These are phyloP conservation scores for Phenacoccus solenopsis DNA, from an alignment of 1,140 invertebrate species.

Conservation along the genomic window DNA sequence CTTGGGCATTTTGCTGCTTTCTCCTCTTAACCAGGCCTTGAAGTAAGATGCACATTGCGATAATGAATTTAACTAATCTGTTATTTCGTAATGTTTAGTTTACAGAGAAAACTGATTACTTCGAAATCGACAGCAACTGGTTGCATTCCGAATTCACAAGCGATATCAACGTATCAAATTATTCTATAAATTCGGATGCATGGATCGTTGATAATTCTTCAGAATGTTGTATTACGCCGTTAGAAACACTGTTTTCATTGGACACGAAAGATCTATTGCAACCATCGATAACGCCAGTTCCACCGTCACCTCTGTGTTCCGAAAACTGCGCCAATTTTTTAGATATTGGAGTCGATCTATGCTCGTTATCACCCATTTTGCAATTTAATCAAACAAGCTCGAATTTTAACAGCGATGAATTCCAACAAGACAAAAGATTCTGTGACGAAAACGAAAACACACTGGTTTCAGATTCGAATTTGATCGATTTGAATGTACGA, in stretches of 20 bases:
- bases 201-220: not conserved
- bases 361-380: not conserved
- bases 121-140: not conserved
- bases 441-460: too few relatives aligned
- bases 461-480: not conserved
- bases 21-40: too few relatives aligned
- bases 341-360: not conserved
- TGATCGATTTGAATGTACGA: not conserved
- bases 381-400: not conserved
- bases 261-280: not conserved
- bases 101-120: slow-evolving; percentile 3
- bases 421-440: too few relatives aligned
- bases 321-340: not conserved
- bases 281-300: not conserved
- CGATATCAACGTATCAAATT: not conserved
- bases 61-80: too few relatives aligned
- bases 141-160: not conserved
- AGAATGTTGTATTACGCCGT: not conserved
- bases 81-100: not conserved
- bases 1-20: too few relatives aligned
- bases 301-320: not conserved
- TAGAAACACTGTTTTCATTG: not conserved
- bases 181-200: not conserved
- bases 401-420: too few relatives aligned
- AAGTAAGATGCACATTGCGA: too few relatives aligned